phyloP scores from a whole-genome alignment of 2,888 invertebrate genomes.

The Drymonia ruficornis region DNA sequence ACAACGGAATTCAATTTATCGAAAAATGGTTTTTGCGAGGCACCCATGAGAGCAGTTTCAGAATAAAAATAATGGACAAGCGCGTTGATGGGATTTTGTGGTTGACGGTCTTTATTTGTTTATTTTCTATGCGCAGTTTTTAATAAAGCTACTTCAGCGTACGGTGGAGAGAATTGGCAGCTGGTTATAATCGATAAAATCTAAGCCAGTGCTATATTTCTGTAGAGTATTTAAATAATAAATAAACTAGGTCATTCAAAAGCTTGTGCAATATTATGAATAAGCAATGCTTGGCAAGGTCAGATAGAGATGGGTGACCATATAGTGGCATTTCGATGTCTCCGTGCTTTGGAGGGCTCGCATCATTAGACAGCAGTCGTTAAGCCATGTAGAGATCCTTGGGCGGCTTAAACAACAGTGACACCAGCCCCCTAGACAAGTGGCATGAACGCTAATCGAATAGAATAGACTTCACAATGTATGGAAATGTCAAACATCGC shows the following conservation, averaged over 20 bases:
- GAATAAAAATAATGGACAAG: slow-evolving; percentile 47
- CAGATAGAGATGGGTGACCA: too few relatives aligned
- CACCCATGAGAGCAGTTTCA: slow-evolving; percentile 29
- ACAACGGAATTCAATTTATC: slow-evolving; percentile 54
- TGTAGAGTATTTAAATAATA: neutral
- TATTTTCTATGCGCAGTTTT: slow-evolving; percentile 1
- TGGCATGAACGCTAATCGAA: too few relatives aligned
- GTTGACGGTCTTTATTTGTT: slow-evolving; percentile 18
- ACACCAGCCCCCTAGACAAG: too few relatives aligned
- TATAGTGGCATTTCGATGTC: too few relatives aligned
- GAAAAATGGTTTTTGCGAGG: slow-evolving; percentile 46
- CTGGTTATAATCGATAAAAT: neutral
- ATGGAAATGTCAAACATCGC: too few relatives aligned
- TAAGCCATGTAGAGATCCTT: too few relatives aligned
- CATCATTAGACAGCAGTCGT: too few relatives aligned
- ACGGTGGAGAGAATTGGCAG: neutral
- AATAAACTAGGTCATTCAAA: neutral
- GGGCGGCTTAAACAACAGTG: too few relatives aligned
- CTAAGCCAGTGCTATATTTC: neutral
- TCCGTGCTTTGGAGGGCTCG: too few relatives aligned
- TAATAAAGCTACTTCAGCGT: neutral
- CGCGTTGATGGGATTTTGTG: slow-evolving; percentile 28
- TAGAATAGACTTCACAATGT: too few relatives aligned
- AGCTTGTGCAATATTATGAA: too few relatives aligned
- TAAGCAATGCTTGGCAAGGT: too few relatives aligned